Percentiles rank a stretch among this genome's conserved stretches.
phyloP scores from a whole-genome alignment of 2,113 vertebrate genomes.

The Osmerus eperlanus region DNA sequence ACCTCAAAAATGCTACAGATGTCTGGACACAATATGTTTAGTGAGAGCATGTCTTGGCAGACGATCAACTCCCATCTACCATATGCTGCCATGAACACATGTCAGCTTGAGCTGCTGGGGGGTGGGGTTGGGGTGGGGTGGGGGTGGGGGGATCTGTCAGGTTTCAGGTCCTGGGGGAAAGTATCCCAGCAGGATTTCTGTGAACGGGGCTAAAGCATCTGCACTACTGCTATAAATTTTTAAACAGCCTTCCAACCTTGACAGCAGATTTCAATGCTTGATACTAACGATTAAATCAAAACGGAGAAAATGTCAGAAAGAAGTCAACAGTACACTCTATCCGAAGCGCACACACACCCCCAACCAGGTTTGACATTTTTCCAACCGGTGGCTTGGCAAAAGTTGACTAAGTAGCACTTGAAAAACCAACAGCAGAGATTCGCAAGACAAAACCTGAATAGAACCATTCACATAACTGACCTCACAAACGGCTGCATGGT shows the following conservation, averaged over 20 bases:
- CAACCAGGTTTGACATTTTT: background rate
- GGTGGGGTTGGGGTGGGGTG: slow-evolving; percentile 71
- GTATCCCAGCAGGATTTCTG: slow-evolving; percentile 30
- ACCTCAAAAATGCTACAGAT: slow-evolving; percentile 60
- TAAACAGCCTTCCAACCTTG: slow-evolving; percentile 9
- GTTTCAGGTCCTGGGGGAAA: slow-evolving; percentile 36
- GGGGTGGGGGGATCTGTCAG: slow-evolving; percentile 71
- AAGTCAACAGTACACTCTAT: background rate
- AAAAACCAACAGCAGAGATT: background rate
- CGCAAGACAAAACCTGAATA: background rate
- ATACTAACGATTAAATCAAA: background rate
- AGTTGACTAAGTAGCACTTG: background rate
- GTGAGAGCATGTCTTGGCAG: slow-evolving; percentile 66
- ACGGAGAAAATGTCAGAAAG: background rate
- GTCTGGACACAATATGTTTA: slow-evolving; percentile 67
- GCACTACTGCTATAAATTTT: slow-evolving; percentile 10
- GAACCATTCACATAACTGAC: slow-evolving; percentile 61
- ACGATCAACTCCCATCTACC: slow-evolving; percentile 76
- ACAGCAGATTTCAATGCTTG: background rate
- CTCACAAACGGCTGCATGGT: slow-evolving; percentile 80
- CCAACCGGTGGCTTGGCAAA: background rate
- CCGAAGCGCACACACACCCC: background rate
- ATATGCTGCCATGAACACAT: slow-evolving; percentile 82
- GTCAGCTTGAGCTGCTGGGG: slow-evolving; percentile 74
- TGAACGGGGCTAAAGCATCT: slow-evolving; percentile 37